phyloP scores from a whole-genome alignment of 2,888 invertebrate genomes.

The Odontocolon sp. region DNA sequence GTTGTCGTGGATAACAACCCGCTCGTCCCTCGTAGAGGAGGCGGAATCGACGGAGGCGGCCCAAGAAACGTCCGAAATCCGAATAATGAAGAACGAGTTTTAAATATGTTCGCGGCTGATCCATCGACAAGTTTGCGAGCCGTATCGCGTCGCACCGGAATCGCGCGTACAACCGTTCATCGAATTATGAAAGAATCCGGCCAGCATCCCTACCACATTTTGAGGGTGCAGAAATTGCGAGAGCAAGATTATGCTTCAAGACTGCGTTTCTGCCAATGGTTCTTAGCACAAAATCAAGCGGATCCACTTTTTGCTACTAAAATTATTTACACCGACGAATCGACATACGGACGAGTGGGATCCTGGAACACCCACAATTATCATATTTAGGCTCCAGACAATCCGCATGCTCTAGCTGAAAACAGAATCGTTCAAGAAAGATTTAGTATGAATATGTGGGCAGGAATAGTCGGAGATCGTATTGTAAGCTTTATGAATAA shows the following conservation, averaged over 20 bases:
- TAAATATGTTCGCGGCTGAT: not conserved
- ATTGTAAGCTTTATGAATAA: too few relatives aligned
- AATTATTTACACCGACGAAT: slow-evolving; percentile 30
- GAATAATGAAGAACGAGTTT: not conserved
- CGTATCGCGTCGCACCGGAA: not conserved
- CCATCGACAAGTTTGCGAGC: not conserved
- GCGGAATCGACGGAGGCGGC: not conserved
- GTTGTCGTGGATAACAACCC: not conserved
- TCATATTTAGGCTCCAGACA: slow-evolving; percentile 7
- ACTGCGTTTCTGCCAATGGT: slow-evolving; percentile 15
- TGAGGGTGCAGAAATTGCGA: not conserved
- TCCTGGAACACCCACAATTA: slow-evolving; percentile 36
- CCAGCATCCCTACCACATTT: not conserved
- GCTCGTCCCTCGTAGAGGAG: not conserved
- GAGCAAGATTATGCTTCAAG: not conserved
- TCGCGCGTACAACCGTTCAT: not conserved
- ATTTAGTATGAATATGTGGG: slow-evolving; percentile 18
- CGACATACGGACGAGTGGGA: slow-evolving; percentile 11
- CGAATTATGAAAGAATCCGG: not conserved
- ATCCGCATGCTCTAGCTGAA: slow-evolving; percentile 6
- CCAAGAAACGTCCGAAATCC: not conserved
- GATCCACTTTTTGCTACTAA: slow-evolving; percentile 14
- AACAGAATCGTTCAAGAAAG: not conserved
- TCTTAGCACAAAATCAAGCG: not conserved
- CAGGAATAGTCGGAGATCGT: slow-evolving; percentile 4